Base-by-base conservation (phyloP, 2,113 vertebrate genomes). In the Xiphophorus couchianus region DNA sequence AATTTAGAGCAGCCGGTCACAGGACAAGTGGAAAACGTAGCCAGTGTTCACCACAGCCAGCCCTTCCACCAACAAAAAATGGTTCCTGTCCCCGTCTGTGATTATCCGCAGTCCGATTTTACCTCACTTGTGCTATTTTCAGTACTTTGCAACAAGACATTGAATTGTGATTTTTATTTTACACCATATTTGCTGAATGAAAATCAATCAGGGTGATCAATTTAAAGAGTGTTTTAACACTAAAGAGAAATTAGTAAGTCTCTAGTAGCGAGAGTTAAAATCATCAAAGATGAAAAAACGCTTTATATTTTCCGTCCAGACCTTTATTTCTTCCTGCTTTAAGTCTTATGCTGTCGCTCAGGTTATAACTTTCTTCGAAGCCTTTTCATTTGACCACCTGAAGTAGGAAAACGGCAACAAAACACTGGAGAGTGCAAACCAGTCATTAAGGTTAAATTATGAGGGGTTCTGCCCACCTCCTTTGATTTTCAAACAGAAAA, bases 21-120 rank as follows among this genome's bases (percentile, higher is more conserved):
- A 2, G 44, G 78, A 76, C 74, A 77, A 84, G 64, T 63, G 72
- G 72, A 62, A 60, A 84, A 80, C 39, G 77, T 67, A 83, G 70
- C 61, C 10, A 7, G 71, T 70, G 62, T 76, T 39, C 69, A 25
- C 62, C 5, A 4, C 71, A 86, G 76, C 27, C 30, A 13, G 33
- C 65, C 35, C 3, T 0, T 30, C 69, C 44, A 62, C 51, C 70
- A 65, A 54, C 4, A 61, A 0, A 67, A 71, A 33, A 73, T 69
- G 60, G 54, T 63, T 33, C 14, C 19, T 14, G 11, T 54, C 60
- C n/a, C 15, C 22, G 3, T 29, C 48, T 66, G 27, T 58, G 27
- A 42, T 58, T 35, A 66, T 73, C 68, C 13, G 35, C 28, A 0
- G 39, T 63, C n/a, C 29, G 5, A 74, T 66, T 62, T 64, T 48